Base-by-base conservation (phyloP, 2,113 vertebrate species). In the Lichenostomus cassidix region DNA sequence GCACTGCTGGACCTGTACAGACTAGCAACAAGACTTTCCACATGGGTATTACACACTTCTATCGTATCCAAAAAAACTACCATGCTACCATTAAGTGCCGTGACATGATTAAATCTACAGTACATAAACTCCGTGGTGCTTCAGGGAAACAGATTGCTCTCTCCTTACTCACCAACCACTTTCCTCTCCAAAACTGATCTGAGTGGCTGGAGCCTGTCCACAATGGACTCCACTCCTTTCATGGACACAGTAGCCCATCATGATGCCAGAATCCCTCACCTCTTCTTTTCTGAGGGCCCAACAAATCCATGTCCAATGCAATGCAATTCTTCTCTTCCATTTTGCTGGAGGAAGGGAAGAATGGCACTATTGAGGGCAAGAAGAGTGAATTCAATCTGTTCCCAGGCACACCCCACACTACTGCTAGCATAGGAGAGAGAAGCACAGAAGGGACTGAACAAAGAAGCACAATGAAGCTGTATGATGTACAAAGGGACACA, bases 341-440 rank as follows among this genome's bases (percentile, higher is more conserved):
- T 92, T 91, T 73, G 70, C 71, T 62, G 63, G 37, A 85, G 37
- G 67, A 95, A 92, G 83, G 87, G 89, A 95, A 80, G 90, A 95
- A 92, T 46, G 37, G 75, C 85, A 91, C 5, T 4, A 89, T 0
- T 3, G 2, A 85, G 31, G 17, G n/a, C 70, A 91, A 76, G 22
- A 73, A 73, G 24, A 80, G 20, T 1, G 2, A 92, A 83, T 39
- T 41, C 44, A 33, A 21, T 35, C 60, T 70, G 10, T 35, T 82
- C 41, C 59, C 82, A 90, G 58, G 67, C 39, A 69, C 58, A 73
- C 7, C 19, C 5, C 53, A 76, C 0, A 1, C 49, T 62, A 64
- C n/a, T 46, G 31, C n/a, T 50, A 74, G 41, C 63, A 65, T 15
- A 60, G 53, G 44, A 60, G 53, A 91, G 47, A 89, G 1, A 1